A percentile compares a stretch with the other conserved stretches of the same genome.
Evolutionary conservation across 2,797 vertebrate genomes (phyloP).

Genomic region (Molossus molossus): DNA sequence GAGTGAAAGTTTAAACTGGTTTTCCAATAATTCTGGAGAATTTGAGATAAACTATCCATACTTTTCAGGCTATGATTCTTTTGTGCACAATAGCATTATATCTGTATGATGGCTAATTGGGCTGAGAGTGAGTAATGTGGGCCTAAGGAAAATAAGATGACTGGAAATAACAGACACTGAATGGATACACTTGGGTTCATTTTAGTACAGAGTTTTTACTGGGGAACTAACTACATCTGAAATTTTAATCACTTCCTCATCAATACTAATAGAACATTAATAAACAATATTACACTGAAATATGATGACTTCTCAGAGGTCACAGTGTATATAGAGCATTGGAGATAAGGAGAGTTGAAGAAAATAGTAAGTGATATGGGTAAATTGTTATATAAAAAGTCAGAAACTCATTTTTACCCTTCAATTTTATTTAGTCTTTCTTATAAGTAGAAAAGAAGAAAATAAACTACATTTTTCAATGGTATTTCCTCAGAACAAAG

Average conservation of each 20-base stretch:
- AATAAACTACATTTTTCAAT: conserved; percentile 11
- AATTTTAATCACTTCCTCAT: conserved; percentile 62
- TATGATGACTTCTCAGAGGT: background rate
- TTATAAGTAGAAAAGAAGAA: conserved; percentile 29
- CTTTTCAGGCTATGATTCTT: conserved; percentile 57
- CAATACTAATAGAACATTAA: conserved; percentile 42
- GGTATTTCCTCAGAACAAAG: conserved; percentile 50
- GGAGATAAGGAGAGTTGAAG: background rate
- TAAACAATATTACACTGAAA: conserved; percentile 26
- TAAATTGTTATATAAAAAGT: conserved; percentile 29
- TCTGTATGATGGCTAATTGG: background rate
- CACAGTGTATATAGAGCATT: background rate
- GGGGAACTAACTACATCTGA: conserved; percentile 28
- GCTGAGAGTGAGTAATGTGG: background rate
- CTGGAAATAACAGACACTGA: conserved; percentile 40
- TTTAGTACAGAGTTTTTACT: conserved; percentile 34
- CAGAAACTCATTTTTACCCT: conserved; percentile 11
- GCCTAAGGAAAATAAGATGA: conserved; percentile 12
- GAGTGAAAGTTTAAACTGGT: conserved; percentile 59
- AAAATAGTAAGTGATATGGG: background rate
- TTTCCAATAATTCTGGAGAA: conserved; percentile 59
- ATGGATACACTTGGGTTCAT: background rate
- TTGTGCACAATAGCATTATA: conserved; percentile 33
- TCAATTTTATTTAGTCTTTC: conserved; percentile 46
- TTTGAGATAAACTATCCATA: conserved; percentile 15